A percentile compares a stretch with the other conserved stretches of the same genome.
These are phyloP conservation scores for Ptychobarbus kaznakovi DNA, from an alignment of 2,797 vertebrate species.

Conservation along the genomic window DNA sequence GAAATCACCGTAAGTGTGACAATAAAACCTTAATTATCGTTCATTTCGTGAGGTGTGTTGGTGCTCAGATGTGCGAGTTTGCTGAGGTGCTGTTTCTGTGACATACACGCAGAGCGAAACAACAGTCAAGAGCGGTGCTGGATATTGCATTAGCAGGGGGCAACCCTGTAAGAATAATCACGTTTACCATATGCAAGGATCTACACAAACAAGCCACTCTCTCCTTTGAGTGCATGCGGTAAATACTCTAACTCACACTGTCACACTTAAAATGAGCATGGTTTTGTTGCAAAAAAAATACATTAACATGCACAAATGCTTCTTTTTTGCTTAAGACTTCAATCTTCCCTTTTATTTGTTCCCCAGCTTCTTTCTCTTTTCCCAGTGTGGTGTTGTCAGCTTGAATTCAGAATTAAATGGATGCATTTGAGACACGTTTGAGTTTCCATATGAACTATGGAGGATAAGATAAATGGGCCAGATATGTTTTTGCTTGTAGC, in stretches of 20 bases:
- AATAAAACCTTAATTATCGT: constrained; percentile 17
- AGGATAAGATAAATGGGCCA: constrained; percentile 77
- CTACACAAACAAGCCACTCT: constrained; percentile 10
- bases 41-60: constrained; percentile 6
- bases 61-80: neutral
- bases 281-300: neutral
- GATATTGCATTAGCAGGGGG: constrained; percentile 25
- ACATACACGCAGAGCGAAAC: neutral
- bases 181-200: neutral
- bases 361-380: neutral
- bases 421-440: constrained; percentile 70
- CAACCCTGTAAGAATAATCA: constrained; percentile 11
- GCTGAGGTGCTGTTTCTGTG: neutral
- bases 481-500: constrained; percentile 80
- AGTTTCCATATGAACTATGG: constrained; percentile 71
- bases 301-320: constrained; percentile 6
- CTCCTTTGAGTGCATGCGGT: neutral
- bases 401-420: constrained; percentile 72
- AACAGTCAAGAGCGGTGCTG: neutral
- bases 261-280: constrained; percentile 14
- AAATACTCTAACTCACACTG: constrained; percentile 12
- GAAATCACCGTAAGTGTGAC: constrained; percentile 39
- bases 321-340: constrained; percentile 26
- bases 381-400: constrained; percentile 62
- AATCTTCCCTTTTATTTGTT: neutral